phyloP scores from a whole-genome alignment of 2,113 vertebrate species.

The Stictonetta naevosa region DNA sequence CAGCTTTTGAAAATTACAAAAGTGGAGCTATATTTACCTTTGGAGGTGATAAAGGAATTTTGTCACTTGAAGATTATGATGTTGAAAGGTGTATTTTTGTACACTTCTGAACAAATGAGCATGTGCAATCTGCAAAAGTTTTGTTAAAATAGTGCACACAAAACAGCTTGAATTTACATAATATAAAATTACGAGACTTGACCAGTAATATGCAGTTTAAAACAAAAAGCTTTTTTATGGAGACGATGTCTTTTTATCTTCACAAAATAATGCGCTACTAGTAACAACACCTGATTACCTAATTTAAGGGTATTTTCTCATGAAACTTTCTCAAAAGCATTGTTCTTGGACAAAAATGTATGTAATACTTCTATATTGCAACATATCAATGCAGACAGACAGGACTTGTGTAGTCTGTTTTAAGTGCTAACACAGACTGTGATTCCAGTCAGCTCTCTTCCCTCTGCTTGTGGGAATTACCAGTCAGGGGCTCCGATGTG shows the following conservation, averaged over 20 bases:
- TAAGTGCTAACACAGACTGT: not conserved
- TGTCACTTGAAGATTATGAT: not conserved
- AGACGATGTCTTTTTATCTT: not conserved
- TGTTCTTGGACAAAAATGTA: not conserved
- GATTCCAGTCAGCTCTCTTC: not conserved
- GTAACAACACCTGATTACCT: not conserved
- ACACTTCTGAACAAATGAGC: not conserved
- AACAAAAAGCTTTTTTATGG: not conserved
- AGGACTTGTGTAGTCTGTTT: not conserved
- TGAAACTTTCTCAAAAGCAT: not conserved
- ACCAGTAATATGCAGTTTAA: not conserved
- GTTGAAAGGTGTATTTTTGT: not conserved
- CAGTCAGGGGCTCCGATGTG: not conserved
- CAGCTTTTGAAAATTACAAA: not conserved
- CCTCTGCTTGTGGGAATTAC: not conserved
- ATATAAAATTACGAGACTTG: not conserved
- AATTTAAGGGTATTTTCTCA: not conserved
- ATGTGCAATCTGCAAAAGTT: not conserved
- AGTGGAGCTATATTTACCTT: not conserved
- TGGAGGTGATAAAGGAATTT: not conserved
- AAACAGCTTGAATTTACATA: not conserved
- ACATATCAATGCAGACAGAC: not conserved
- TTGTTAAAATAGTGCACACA: not conserved
- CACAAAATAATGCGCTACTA: not conserved
- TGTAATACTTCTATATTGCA: not conserved